These are phyloP conservation scores for Toxostoma redivivum DNA, from an alignment of 2,113 vertebrate genomes.

Conservation along the genomic window DNA sequence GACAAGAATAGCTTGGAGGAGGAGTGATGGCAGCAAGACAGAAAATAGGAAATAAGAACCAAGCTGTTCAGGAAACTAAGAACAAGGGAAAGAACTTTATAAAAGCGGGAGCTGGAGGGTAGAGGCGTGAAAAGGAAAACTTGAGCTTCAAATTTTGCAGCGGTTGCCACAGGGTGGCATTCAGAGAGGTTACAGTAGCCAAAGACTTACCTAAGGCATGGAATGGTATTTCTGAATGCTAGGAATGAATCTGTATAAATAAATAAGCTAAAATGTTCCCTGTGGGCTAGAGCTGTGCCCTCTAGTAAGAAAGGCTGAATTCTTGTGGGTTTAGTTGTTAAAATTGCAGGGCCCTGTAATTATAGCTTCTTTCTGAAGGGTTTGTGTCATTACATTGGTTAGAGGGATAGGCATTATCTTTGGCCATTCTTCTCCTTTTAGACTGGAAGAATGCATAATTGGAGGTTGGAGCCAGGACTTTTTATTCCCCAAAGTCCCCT, in stretches of 20 bases:
- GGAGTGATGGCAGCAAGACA: constrained; percentile 15
- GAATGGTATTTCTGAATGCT: constrained; percentile 8
- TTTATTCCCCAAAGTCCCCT: constrained; percentile 30
- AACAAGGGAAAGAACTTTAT: neutral
- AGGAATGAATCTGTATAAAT: constrained; percentile 16
- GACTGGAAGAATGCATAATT: constrained; percentile 42
- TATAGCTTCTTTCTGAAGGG: constrained; percentile 26
- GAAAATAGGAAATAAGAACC: constrained; percentile 25
- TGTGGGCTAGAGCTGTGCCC: constrained; percentile 26
- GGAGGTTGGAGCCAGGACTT: constrained; percentile 35
- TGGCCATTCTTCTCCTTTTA: constrained; percentile 32
- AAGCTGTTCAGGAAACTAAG: constrained; percentile 19
- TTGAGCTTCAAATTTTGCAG: neutral
- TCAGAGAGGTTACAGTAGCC: neutral
- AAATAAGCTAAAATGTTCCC: constrained; percentile 24
- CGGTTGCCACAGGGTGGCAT: neutral
- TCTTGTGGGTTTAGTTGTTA: constrained; percentile 55
- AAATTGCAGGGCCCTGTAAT: neutral
- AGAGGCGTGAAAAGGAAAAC: neutral
- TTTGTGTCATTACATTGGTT: neutral
- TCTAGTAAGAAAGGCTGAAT: neutral
- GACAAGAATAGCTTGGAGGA: constrained; percentile 39
- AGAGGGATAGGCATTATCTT: constrained; percentile 27
- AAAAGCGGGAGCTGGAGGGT: neutral
- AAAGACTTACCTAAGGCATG: constrained; percentile 1